Evolutionary conservation across 2,113 vertebrate species (phyloP).

Genomic region (Rallus limicola): DNA sequence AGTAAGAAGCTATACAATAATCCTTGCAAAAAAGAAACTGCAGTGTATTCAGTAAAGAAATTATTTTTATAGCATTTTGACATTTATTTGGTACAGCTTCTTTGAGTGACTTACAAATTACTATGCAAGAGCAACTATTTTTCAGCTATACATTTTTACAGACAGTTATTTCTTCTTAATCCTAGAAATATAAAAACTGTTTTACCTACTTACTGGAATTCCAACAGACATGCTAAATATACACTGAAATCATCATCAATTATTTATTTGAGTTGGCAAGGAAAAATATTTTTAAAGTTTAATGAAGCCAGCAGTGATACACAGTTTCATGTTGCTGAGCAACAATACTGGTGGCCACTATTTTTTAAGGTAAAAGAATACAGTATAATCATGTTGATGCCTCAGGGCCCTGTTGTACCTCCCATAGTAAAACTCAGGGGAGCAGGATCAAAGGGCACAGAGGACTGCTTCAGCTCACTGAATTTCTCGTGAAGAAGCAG

Average conservation of each 20-base stretch:
- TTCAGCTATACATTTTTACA: background rate
- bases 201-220: background rate
- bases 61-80: background rate
- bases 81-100: background rate
- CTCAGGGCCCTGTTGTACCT: background rate
- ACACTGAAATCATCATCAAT: slow-evolving; percentile 51
- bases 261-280: slow-evolving; percentile 74
- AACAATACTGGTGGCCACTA: slow-evolving; percentile 37
- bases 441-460: background rate
- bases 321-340: slow-evolving; percentile 64
- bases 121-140: background rate
- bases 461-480: background rate
- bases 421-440: slow-evolving; percentile 4
- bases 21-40: background rate
- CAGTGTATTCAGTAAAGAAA: background rate
- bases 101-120: background rate
- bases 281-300: slow-evolving; percentile 72
- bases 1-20: background rate
- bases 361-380: slow-evolving; percentile 19
- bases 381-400: slow-evolving; percentile 32
- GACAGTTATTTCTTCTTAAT: background rate
- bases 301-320: slow-evolving; percentile 67
- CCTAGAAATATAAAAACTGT: background rate
- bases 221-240: background rate
- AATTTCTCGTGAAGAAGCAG: background rate